phyloP scores from a whole-genome alignment of 2,888 invertebrate genomes.

The Drosophila stalkeri region DNA sequence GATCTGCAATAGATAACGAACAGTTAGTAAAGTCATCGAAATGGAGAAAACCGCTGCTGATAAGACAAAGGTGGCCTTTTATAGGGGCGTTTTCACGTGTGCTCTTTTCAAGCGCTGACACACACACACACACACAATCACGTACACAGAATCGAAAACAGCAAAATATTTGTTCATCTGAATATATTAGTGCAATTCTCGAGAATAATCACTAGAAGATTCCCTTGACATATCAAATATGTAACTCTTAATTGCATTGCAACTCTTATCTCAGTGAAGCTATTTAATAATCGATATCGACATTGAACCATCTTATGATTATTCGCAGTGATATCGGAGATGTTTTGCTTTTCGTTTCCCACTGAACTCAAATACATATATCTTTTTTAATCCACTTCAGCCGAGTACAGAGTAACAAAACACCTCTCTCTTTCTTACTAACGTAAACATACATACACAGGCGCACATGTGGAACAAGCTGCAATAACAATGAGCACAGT shows the following conservation, averaged over 20 bases:
- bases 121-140: slow-evolving; percentile 9
- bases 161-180: background rate
- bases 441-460: slow-evolving; percentile 6
- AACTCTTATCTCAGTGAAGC: background rate
- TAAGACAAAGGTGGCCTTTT: slow-evolving; percentile 32
- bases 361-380: background rate
- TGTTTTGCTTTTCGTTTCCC: background rate
- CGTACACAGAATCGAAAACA: background rate
- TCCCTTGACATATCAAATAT: background rate
- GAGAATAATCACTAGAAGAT: background rate
- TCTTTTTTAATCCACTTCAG: background rate
- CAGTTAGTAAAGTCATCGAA: slow-evolving; percentile 32
- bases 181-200: background rate
- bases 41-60: slow-evolving; percentile 30
- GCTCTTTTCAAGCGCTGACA: slow-evolving; percentile 30
- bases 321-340: background rate
- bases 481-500: slow-evolving; percentile 59
- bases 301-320: background rate
- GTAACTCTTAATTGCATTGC: background rate
- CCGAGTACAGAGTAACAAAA: background rate
- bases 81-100: slow-evolving; percentile 70
- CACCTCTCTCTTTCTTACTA: slow-evolving; percentile 1
- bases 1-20: slow-evolving; percentile 59
- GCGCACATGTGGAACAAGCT: slow-evolving; percentile 60
- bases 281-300: background rate